phyloP scores from a whole-genome alignment of 2,888 invertebrate genomes.

The Emmelina monodactyla region DNA sequence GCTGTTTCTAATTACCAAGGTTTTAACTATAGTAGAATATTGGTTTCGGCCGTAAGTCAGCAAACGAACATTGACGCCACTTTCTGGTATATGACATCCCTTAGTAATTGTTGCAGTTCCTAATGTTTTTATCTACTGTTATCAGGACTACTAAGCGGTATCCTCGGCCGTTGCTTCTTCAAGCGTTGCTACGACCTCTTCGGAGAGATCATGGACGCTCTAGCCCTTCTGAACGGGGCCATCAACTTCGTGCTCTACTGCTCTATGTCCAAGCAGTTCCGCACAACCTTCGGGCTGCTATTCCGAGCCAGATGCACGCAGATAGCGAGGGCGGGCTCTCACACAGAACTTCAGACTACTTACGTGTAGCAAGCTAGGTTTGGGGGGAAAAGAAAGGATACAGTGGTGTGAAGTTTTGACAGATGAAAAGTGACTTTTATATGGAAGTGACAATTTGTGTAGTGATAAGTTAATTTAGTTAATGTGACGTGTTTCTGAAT shows the following conservation, averaged over 20 bases:
- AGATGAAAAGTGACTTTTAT: too few species aligned
- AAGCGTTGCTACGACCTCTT: conserved; percentile 80
- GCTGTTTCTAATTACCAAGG: too few species aligned
- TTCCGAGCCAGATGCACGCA: conserved; percentile 16
- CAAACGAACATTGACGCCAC: too few species aligned
- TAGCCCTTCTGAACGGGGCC: conserved; percentile 90
- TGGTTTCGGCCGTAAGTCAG: too few species aligned
- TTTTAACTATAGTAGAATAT: too few species aligned
- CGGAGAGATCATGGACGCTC: conserved; percentile 88
- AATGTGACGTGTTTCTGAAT: too few species aligned
- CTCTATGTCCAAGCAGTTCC: conserved; percentile 93
- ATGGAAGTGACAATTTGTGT: too few species aligned
- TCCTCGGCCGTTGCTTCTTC: conserved; percentile 75
- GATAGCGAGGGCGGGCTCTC: conserved; percentile 26
- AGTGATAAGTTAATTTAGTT: too few species aligned
- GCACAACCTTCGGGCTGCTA: conserved; percentile 59
- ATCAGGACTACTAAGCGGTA: conserved; percentile 28
- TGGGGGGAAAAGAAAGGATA: background rate
- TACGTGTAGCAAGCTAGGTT: conserved; percentile 33
- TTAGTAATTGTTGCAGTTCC: too few species aligned
- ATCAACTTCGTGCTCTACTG: conserved; percentile 95
- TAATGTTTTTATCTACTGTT: too few species aligned
- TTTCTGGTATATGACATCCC: too few species aligned
- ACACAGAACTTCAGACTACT: conserved; percentile 58
- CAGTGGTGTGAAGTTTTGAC: too few species aligned